These are phyloP conservation scores for Thunnus albacares DNA, from an alignment of 2,797 vertebrate genomes.

Conservation along the genomic window DNA sequence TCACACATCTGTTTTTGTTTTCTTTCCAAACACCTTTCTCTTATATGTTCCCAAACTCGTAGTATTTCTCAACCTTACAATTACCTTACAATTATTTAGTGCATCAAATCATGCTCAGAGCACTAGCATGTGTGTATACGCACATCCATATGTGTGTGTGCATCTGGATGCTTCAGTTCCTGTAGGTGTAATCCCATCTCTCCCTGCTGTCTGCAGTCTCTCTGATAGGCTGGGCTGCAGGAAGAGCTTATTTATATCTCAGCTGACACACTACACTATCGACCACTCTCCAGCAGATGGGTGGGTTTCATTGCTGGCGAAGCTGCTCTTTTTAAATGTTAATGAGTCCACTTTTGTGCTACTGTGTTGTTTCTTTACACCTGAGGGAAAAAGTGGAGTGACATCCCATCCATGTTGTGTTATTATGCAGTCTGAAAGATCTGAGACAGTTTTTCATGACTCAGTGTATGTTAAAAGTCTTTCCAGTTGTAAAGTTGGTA, in stretches of 20 bases:
- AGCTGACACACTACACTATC: constrained; percentile 63
- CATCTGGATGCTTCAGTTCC: constrained; percentile 43
- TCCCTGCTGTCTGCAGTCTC: constrained; percentile 19
- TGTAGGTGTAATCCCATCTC: constrained; percentile 60
- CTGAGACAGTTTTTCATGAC: neutral
- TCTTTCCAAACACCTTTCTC: neutral
- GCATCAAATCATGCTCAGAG: constrained; percentile 9
- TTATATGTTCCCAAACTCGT: neutral
- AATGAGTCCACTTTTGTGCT: constrained; percentile 5
- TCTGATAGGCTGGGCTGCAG: constrained; percentile 50
- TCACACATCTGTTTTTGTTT: neutral
- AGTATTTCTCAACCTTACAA: neutral
- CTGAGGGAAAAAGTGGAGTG: neutral
- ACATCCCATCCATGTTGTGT: neutral
- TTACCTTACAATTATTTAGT: neutral
- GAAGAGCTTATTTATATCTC: constrained; percentile 70
- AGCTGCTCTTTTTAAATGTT: constrained; percentile 16
- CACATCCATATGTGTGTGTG: constrained; percentile 9
- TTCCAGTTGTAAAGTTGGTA: neutral
- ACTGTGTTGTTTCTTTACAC: neutral
- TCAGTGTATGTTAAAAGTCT: neutral
- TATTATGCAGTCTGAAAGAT: neutral
- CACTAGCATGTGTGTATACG: constrained; percentile 6
- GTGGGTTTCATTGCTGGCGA: constrained; percentile 22
- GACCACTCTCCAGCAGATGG: constrained; percentile 37